These are phyloP conservation scores for Rhorus exstirpatorius DNA, from an alignment of 2,888 invertebrate species.

Conservation along the genomic window DNA sequence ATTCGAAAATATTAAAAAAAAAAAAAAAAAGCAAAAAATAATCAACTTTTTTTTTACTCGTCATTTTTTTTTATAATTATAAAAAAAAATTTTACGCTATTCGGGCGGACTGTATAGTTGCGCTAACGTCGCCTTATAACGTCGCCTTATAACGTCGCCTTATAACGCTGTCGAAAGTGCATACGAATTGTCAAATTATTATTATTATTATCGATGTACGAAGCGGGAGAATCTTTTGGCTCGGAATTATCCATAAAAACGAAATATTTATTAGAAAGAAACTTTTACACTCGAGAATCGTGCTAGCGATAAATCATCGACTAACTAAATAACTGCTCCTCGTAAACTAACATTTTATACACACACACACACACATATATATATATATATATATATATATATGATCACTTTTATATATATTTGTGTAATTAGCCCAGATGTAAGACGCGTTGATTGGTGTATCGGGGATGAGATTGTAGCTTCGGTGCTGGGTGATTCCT, in stretches of 20 bases:
- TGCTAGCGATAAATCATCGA: slow-evolving; percentile 7
- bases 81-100: slow-evolving; percentile 1
- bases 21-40: slow-evolving; percentile 32
- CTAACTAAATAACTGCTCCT: slow-evolving; percentile 55
- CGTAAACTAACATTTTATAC: slow-evolving; percentile 43
- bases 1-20: slow-evolving; percentile 68
- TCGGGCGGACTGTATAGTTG: background rate
- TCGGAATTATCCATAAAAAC: slow-evolving; percentile 27
- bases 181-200: background rate
- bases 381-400: slow-evolving; percentile 9
- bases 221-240: slow-evolving; percentile 14
- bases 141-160: too few relatives aligned
- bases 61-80: slow-evolving; percentile 64
- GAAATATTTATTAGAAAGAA: slow-evolving; percentile 5
- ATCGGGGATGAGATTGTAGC: slow-evolving; percentile 47
- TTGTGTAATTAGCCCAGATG: slow-evolving; percentile 12
- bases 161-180: slow-evolving; percentile 34
- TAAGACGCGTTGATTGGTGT: slow-evolving; percentile 29
- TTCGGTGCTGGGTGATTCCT: slow-evolving; percentile 42
- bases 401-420: slow-evolving; percentile 10
- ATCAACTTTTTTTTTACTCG: slow-evolving; percentile 41
- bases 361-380: slow-evolving; percentile 1
- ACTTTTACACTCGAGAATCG: slow-evolving; percentile 8
- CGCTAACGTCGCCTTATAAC: slow-evolving; percentile 38
- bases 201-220: slow-evolving; percentile 10